These are phyloP conservation scores for Cydia pomonella DNA, from an alignment of 1,140 invertebrate genomes.

Conservation along the genomic window DNA sequence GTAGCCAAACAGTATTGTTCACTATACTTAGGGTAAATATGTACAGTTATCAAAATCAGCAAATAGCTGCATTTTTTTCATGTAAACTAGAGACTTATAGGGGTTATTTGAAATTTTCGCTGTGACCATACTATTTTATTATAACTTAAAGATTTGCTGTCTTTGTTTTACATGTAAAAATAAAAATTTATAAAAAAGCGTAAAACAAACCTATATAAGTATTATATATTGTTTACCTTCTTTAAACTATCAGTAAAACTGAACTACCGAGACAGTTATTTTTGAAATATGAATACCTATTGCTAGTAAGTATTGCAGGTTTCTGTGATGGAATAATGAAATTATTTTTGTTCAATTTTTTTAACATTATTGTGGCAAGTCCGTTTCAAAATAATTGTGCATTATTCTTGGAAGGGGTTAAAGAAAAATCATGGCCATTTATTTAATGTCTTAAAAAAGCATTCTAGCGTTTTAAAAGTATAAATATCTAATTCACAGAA, in stretches of 20 bases:
- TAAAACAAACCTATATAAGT: background rate
- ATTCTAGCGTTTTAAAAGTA: background rate
- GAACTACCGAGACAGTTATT: background rate
- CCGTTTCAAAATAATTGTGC: too few relatives aligned
- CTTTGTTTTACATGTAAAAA: background rate
- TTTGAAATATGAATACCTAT: background rate
- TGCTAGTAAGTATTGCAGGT: background rate
- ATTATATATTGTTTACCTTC: background rate
- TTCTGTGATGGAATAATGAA: background rate
- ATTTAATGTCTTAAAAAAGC: background rate
- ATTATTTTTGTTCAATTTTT: background rate
- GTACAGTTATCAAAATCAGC: conserved; percentile 2
- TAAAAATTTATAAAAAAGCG: background rate
- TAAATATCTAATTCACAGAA: conserved; percentile 12
- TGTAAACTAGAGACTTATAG: background rate
- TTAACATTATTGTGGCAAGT: background rate
- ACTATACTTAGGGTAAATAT: conserved; percentile 48
- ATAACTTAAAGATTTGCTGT: background rate
- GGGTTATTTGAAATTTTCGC: background rate
- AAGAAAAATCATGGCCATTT: background rate
- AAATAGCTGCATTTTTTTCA: background rate
- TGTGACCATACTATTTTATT: background rate
- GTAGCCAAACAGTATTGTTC: conserved; percentile 46
- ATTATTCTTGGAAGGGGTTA: background rate
- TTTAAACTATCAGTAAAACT: background rate